A percentile compares a stretch with the other conserved stretches of the same genome.
Conservation (phyloP, 2,888 invertebrate species). For the Eretmocerus hayati region DNA sequence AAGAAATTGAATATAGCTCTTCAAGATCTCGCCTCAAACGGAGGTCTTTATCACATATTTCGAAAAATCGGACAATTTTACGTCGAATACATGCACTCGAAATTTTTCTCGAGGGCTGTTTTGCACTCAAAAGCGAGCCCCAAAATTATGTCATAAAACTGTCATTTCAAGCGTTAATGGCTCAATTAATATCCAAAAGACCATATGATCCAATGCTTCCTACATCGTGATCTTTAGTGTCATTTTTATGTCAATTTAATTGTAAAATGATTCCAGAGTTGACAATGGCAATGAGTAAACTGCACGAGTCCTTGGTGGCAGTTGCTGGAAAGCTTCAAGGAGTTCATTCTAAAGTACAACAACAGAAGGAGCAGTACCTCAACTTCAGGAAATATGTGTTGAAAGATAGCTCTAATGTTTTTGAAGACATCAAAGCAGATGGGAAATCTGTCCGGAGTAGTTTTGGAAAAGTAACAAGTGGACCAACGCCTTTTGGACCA, state of each 20-base stretch:
- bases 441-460: conserved; percentile 33
- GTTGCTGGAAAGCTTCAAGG: conserved; percentile 81
- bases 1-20: no score
- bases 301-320: conserved; percentile 81
- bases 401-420: conserved; percentile 72
- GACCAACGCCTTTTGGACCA: conserved; percentile 57
- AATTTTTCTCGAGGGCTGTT: no score
- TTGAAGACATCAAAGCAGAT: conserved; percentile 49
- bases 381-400: conserved; percentile 70
- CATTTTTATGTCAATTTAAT: neutral
- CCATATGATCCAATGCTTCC: no score
- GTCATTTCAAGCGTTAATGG: no score
- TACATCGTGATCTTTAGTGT: neutral
- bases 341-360: conserved; percentile 70
- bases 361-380: conserved; percentile 78
- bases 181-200: no score
- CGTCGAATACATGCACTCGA: no score
- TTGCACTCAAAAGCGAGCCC: no score
- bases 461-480: conserved; percentile 49
- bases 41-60: no score
- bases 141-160: no score
- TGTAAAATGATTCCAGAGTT: conserved; percentile 56
- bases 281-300: conserved; percentile 67
- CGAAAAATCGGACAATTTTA: no score
- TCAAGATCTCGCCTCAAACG: no score